Evolutionary conservation across 1,140 invertebrate species (phyloP), one percentile per base, ranked within the genome.

Genomic region (Radopholus similis): DNA sequence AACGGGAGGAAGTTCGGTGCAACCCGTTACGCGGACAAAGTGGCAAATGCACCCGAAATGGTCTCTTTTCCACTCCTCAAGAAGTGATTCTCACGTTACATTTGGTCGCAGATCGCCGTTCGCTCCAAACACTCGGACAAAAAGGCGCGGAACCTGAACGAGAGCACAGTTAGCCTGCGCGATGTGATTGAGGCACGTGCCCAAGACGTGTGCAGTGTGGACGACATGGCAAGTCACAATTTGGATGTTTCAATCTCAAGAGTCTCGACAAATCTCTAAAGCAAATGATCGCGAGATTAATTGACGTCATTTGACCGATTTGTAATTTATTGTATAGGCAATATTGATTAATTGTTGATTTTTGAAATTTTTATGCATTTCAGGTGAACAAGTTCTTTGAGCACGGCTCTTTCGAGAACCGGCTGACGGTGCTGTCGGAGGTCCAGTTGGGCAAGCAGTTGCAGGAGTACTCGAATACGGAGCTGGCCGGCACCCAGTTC

Each of bases 11-110:
- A 56, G 11, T 69, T 75, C 56, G 76, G 75, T n/a, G 34, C 53
- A 23, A 51, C 9, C 15, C 40, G 42, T 35, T 77, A 49, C 60
- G 62, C 44, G 5, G 70, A 68, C 51, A 42, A 63, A 63, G 75
- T 77, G 30, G 75, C 75, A 4, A 77, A 77, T 68, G 37, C 74
- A 9, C n/a, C 40, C n/a, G 76, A 78, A 42, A 75, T 78, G 64
- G 56, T 76, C 11, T 13, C 37, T 38, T 4, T 38, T 57, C 55
- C 5, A 30, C n/a, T 11, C 21, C 9, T n/a, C 11, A 42, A 42
- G 1, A 42, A 23, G 47, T 47, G 18, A 37, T 21, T 58, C 2
- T 4, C 6, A 34, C 15, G 11, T 15, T 35, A 59, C 4, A 11
- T 30, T 58, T 30, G 21, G 30, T 15, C 6, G 15, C 49, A 47